These are phyloP conservation scores for Hydrozoanthus tunicans DNA, from an alignment of 64 coral and sea anemone genomes.

Conservation along the genomic window DNA sequence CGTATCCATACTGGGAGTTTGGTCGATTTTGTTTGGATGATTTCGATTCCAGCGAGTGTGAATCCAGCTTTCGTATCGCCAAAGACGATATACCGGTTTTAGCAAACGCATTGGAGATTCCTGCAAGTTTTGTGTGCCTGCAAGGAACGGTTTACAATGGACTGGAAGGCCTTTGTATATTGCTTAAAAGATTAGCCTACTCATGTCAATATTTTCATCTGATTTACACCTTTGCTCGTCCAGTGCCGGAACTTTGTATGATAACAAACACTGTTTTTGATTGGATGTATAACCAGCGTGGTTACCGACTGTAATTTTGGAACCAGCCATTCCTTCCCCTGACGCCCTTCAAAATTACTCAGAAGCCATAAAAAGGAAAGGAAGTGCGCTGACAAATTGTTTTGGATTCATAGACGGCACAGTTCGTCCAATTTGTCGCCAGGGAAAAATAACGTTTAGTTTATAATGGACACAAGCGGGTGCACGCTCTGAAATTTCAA, in stretches of 20 bases:
- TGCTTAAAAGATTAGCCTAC: neutral
- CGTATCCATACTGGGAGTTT: conserved; percentile 5
- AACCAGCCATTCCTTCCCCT: conserved; percentile 1
- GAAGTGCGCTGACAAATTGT: neutral
- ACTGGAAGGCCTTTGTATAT: neutral
- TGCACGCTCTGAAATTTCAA: neutral
- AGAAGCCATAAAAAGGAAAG: neutral
- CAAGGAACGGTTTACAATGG: neutral
- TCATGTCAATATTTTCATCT: neutral
- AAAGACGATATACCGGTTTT: neutral
- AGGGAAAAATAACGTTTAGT: neutral
- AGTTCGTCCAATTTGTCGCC: neutral
- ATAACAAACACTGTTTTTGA: neutral
- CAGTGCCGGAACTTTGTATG: neutral
- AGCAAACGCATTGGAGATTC: neutral
- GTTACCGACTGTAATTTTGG: neutral
- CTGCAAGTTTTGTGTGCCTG: neutral
- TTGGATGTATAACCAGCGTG: neutral
- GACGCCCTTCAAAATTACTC: neutral
- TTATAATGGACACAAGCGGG: neutral
- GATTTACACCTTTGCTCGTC: conserved; percentile 12
- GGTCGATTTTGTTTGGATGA: neutral
- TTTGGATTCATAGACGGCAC: neutral
- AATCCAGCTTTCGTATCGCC: neutral
- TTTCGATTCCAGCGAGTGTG: neutral